These are phyloP conservation scores for Catharus minimus DNA, from an alignment of 2,113 vertebrate species.

Conservation along the genomic window DNA sequence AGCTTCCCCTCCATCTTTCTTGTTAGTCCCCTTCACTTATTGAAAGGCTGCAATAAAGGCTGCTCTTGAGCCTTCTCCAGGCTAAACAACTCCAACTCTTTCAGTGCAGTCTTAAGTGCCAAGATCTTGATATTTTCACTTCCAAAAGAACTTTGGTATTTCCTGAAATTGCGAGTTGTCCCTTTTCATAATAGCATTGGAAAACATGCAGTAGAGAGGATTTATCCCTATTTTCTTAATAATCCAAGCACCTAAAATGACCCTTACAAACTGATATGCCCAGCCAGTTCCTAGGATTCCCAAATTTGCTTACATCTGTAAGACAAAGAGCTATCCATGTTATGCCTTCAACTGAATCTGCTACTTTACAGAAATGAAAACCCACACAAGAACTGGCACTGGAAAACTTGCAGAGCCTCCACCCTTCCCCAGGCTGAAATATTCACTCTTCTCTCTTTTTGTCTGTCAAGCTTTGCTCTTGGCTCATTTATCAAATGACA, in stretches of 20 bases:
- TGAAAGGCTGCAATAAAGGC: neutral
- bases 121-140: neutral
- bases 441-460: neutral
- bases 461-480: neutral
- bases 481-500: slow-evolving; percentile 7
- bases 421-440: slow-evolving; percentile 20
- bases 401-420: slow-evolving; percentile 21
- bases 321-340: neutral
- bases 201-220: neutral
- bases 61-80: neutral
- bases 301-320: neutral
- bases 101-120: neutral
- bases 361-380: slow-evolving; percentile 6
- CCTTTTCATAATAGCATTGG: neutral
- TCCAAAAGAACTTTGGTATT: slow-evolving; percentile 6
- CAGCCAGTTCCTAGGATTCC: neutral
- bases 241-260: neutral
- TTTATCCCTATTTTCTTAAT: neutral
- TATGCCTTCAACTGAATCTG: neutral
- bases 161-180: neutral
- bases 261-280: neutral
- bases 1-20: neutral
- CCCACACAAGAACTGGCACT: neutral
- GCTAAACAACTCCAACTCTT: neutral
- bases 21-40: neutral